Evolutionary conservation across 2,888 invertebrate genomes (phyloP).

Genomic region (Balanococcus diminutus): DNA sequence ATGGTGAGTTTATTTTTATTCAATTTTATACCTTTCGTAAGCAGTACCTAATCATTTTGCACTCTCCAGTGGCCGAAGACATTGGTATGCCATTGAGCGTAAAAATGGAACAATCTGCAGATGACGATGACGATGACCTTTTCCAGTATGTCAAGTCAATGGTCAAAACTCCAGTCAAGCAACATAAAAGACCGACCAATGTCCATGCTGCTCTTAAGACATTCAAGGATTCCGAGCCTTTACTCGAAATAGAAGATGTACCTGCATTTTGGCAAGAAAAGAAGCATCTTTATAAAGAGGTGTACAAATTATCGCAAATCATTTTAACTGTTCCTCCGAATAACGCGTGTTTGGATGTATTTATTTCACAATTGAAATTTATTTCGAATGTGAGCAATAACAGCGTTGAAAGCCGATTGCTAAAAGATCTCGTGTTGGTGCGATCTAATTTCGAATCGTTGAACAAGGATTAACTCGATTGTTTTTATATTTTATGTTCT

Average conservation of each 20-base stretch:
- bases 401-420: background rate
- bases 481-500: no score
- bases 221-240: slow-evolving; percentile 14
- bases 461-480: no score
- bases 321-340: background rate
- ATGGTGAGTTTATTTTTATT: background rate
- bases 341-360: background rate
- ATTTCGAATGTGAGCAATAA: background rate
- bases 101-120: background rate
- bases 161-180: background rate
- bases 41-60: background rate
- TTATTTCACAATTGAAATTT: slow-evolving; percentile 9
- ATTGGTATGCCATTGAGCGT: background rate
- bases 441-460: background rate
- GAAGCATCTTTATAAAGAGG: background rate
- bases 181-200: background rate
- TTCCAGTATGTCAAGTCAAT: background rate
- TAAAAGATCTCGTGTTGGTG: background rate
- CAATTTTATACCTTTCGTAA: background rate
- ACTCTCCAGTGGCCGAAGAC: background rate
- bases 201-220: background rate
- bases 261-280: slow-evolving; percentile 31
- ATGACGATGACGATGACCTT: slow-evolving; percentile 10
- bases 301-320: slow-evolving; percentile 16
- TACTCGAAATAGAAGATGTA: background rate